Base-by-base conservation (phyloP, 2,113 vertebrate species). In the Aix galericulata region DNA sequence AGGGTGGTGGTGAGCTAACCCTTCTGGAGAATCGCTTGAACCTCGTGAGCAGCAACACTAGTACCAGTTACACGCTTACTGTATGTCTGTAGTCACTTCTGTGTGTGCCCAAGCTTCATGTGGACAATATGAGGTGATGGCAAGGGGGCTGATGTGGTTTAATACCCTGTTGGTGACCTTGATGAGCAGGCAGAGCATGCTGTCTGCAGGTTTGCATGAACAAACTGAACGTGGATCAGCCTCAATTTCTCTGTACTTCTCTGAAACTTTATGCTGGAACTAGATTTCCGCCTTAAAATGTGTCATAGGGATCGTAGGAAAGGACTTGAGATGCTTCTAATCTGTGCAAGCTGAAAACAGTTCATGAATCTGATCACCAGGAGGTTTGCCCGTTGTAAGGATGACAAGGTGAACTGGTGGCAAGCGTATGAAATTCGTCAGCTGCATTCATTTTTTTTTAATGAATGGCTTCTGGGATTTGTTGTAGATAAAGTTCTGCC, bases 81-180 rank as follows among this genome's bases (percentile, higher is more conserved):
- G 17, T 69, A 23, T 34, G 21, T 50, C 22, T 5, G 0, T 40
- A 16, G 34, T 25, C 12, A 0, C 8, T 5, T 9, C 22, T 2
- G 5, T 25, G 9, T 6, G 8, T 75, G 40, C 38, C 16, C 21
- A n/a, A 56, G 55, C 60, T 90, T 38, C 8, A 7, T 11, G 9
- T 27, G 31, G 31, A 8, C 13, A 40, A 2, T 3, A 21, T 22
- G 46, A 48, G 10, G 46, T 11, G 20, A 48, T 21, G 20, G 46
- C 9, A 21, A 48, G 20, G 46, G 46, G 46, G 46, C 46, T 48
- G 46, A 48, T 21, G 46, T 21, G 46, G 46, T 48, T 48, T 48
- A 48, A 48, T 48, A 21, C 10, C 46, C 46, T 11, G 5, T 17
- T 21, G 20, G 11, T 21, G 20, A 48, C 20, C 10, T 48, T 48